phyloP scores from a whole-genome alignment of 2,113 vertebrate species.

The Marmota flaviventris region DNA sequence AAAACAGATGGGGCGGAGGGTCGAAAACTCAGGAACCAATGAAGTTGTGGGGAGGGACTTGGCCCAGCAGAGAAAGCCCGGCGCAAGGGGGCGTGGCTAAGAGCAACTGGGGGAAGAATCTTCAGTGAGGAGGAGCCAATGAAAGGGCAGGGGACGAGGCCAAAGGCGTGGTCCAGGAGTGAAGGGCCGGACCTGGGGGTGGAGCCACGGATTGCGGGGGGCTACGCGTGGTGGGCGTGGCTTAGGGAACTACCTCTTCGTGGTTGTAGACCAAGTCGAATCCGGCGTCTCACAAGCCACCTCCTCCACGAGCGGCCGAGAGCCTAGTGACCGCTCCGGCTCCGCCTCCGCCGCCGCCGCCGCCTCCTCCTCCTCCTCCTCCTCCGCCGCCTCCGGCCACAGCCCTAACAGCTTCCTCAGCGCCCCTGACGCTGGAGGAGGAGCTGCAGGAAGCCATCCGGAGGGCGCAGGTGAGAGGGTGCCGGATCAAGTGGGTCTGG shows the following conservation, averaged over 20 bases:
- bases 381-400: background rate
- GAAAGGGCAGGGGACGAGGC: background rate
- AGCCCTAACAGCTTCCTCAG: background rate
- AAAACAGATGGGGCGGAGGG: slow-evolving; percentile 70
- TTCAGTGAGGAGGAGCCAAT: background rate
- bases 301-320: background rate
- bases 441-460: slow-evolving; percentile 95
- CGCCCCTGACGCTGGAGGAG: slow-evolving; percentile 92
- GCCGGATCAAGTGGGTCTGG: rapidly evolving
- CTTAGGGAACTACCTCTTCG: rapidly evolving
- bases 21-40: background rate
- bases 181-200: rapidly evolving
- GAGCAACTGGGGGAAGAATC: background rate
- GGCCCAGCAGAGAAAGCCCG: background rate
- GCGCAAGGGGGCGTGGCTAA: background rate
- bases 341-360: background rate
- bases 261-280: slow-evolving; percentile 45
- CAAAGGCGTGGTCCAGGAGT: rapidly evolving
- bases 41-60: background rate
- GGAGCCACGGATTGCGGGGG: background rate
- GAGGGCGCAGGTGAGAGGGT: slow-evolving; percentile 90
- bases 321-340: background rate
- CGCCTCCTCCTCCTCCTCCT: background rate
- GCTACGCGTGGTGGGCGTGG: background rate
- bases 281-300: rapidly evolving